A percentile compares a stretch with the other conserved stretches of the same genome.
Conservation (phyloP, 2,888 invertebrate genomes). For the Ichneumoninae sp. region DNA sequence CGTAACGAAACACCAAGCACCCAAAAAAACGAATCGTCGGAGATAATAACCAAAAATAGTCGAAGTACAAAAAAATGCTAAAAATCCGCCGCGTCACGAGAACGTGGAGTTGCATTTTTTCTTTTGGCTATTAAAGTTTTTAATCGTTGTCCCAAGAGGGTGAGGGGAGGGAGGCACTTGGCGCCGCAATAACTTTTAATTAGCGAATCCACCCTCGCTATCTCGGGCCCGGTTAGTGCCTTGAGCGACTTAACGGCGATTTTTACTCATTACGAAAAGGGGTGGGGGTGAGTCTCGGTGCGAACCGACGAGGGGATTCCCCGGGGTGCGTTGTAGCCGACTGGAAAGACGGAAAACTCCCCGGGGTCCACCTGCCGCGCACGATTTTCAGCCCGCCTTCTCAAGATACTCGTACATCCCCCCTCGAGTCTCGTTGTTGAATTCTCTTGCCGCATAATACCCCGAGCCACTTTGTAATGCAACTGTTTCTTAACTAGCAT, state of each 20-base stretch:
- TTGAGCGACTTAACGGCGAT: slow-evolving; percentile 76
- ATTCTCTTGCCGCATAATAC: slow-evolving; percentile 67
- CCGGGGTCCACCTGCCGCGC: slow-evolving; percentile 59
- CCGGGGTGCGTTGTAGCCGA: slow-evolving; percentile 65
- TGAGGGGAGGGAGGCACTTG: slow-evolving; percentile 58
- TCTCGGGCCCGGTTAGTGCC: slow-evolving; percentile 71
- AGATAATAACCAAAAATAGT: not conserved
- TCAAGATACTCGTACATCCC: slow-evolving; percentile 55
- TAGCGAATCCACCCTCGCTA: slow-evolving; percentile 73
- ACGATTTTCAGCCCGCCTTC: slow-evolving; percentile 34
- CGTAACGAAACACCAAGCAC: not conserved
- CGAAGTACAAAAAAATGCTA: not conserved
- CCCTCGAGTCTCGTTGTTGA: slow-evolving; percentile 60
- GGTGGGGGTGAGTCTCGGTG: slow-evolving; percentile 7
- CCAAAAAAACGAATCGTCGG: not conserved
- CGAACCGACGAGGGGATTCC: slow-evolving; percentile 69
- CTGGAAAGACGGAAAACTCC: slow-evolving; percentile 60
- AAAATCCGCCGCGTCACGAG: slow-evolving; percentile 7
- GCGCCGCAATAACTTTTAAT: slow-evolving; percentile 79
- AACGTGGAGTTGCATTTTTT: slow-evolving; percentile 16
- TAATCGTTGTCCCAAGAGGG: slow-evolving; percentile 61
- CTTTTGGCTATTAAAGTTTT: slow-evolving; percentile 55
- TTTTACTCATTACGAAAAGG: slow-evolving; percentile 77
- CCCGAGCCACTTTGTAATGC: slow-evolving; percentile 62
- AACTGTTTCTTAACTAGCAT: slow-evolving; percentile 61